Base-by-base conservation (phyloP, 2,888 invertebrate genomes). In the Odontothrips loti region DNA sequence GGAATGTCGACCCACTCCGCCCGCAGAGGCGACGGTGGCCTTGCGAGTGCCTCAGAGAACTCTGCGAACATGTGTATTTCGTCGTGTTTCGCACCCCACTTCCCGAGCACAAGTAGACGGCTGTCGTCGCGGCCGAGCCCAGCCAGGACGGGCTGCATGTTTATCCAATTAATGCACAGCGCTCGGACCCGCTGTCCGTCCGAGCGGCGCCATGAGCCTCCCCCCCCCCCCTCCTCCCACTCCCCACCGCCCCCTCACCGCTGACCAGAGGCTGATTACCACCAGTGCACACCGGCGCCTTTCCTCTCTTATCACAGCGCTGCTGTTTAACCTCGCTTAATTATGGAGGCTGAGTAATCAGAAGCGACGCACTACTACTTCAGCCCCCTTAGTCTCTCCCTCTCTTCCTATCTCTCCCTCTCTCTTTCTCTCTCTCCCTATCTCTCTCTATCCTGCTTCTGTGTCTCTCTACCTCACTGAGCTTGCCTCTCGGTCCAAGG, bases 271-370 rank as follows among this genome's bases (percentile, higher is more conserved):
- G 15, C 58, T 58, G 58, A 58, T 58, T 58, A 75, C 68, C 12
- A 43, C 3, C 34, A 43, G 34, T 6, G 68, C 68, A 75, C 68
- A 23, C 34, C 34, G 34, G 34, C 34, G 6, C 34, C 34, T 43
- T 43, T 43, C 34, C 34, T 43, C 34, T 75, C 68, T 75, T 75
- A 75, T 75, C 68, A 75, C 68, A 75, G 27, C 23, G 27, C 23
- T 58, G 20, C 58, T 75, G 68, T 75, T 75, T 75, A 75, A 75
- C 68, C 68, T 75, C 58, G 27, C 68, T 75, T 75, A 75, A 75
- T 75, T 75, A 75, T 75, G 12, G 68, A 75, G 68, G 68, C 23
- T 75, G 68, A 75, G 68, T 75, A 75, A 75, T 75, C 68, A 75
- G 68, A 58, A n/a, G 68, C 27, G 27, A 6, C 58, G 58, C 58